Base-by-base conservation (phyloP, 2,113 vertebrate species). In the Gadus chalcogrammus region DNA sequence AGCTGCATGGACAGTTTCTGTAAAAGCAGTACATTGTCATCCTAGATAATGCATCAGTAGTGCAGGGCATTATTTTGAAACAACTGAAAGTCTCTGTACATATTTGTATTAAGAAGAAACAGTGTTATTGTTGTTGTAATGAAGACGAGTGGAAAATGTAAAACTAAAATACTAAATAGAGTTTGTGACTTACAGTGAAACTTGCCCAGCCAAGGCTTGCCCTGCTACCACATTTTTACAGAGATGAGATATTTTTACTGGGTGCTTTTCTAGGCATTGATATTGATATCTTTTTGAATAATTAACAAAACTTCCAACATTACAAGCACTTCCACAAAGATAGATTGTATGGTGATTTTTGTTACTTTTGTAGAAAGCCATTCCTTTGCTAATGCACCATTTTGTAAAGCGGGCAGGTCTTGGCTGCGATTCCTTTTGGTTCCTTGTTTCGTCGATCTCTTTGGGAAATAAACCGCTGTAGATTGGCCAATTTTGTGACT, bases 221-320 rank as follows among this genome's bases (percentile, higher is more conserved):
- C 90, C 92, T 82, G 90, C 90, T 87, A 80, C 67, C 78, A 90
- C 82, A 84, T 93, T 93, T 93, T 89, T 93, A 93, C 90, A 91
- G 81, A 93, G 91, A 92, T 82, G 75, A 93, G 85, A 85, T 92
- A 93, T 93, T 93, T 93, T 93, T 93, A 92, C 89, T 90, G 90
- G 90, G 82, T 92, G 84, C 90, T 92, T 92, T 92, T 93, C 84
- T 91, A 92, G 88, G 75, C 79, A 82, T 86, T 85, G 81, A 82
- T 88, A 88, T 77, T 82, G 75, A 90, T 84, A 87, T 87, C 84
- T 85, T 89, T 90, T 88, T 81, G 75, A 87, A 86, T 86, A 84
- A 87, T 79, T 81, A 48, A 88, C 79, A 85, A 88, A 85, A 84
- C 87, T 88, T 90, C 87, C 88, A 88, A 81, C 77, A 85, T 82